Base-by-base conservation (phyloP, 2,113 vertebrate genomes). In the Ascaphus truei region DNA sequence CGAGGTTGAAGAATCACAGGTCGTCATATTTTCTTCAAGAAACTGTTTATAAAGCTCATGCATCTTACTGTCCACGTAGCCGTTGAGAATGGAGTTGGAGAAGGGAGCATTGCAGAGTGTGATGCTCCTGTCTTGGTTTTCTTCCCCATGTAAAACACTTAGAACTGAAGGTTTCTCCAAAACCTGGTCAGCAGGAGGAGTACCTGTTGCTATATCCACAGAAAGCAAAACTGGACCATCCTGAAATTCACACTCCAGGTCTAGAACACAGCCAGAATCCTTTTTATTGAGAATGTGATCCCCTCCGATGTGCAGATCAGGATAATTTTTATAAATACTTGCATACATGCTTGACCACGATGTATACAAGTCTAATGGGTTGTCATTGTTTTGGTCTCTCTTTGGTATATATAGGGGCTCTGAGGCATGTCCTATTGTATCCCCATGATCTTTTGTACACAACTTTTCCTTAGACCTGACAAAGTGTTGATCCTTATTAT, bases 41-140 rank as follows among this genome's bases (percentile, higher is more conserved):
- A 95, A 84, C 68, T 93, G 85, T 62, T 95, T 89, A 51, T 96
- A 96, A n/a, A 96, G 82, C 80, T 97, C 92, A 5, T 86, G 81
- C 36, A 96, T 80, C 74, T 96, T 91, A 22, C 82, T 87, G 39
- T 95, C 93, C 83, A 96, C 79, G 36, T 95, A 89, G 6, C 80
- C 89, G 27, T 95, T 96, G 71, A 98, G 87, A 25, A 81, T 2
- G 0, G 93, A 96, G 84, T 91, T 94, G 7, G 94, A 94, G 41
- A 94, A 85, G 0, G 91, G 93, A 76, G 92, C 89, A 45, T 88
- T 66, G 2, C 77, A 78, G 47, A 83, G 55, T 16, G 73, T 1
- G 2, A 85, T 84, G 22, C 89, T 93, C 76, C 59, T 79, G 52
- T 93, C 93, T 75, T 80, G 87, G 11, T 73, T 83, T 22, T 85